A percentile compares a stretch with the other conserved stretches of the same genome.
Evolutionary conservation across 2,113 vertebrate genomes (phyloP).

Genomic region (Pyxicephalus adspersus): DNA sequence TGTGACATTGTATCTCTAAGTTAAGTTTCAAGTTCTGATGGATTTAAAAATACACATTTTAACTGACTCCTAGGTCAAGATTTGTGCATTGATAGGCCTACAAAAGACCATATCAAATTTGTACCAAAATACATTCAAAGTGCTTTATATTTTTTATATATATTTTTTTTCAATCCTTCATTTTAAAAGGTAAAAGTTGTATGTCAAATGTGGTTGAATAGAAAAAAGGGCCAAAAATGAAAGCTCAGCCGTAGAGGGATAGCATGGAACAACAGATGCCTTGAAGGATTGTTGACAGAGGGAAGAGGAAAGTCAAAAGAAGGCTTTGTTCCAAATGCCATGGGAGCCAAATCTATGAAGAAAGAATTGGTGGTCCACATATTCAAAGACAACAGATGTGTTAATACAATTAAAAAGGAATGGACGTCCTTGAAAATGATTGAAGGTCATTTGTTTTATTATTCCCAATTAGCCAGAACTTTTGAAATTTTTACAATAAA

Average conservation of each 20-base stretch:
- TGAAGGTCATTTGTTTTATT: slow-evolving; percentile 35
- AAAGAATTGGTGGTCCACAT: slow-evolving; percentile 30
- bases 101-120: too few relatives aligned
- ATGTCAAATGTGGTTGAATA: background rate
- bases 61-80: too few relatives aligned
- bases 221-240: background rate
- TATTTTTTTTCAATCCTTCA: too few relatives aligned
- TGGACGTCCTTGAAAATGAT: slow-evolving; percentile 27
- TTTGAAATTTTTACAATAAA: too few relatives aligned
- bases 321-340: slow-evolving; percentile 46
- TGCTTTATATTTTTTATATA: too few relatives aligned
- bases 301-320: slow-evolving; percentile 22
- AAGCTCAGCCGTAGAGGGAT: slow-evolving; percentile 19
- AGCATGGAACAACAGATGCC: slow-evolving; percentile 28
- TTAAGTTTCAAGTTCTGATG: too few relatives aligned
- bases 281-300: slow-evolving; percentile 47
- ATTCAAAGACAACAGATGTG: slow-evolving; percentile 48
- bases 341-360: slow-evolving; percentile 19
- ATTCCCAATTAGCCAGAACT: too few relatives aligned
- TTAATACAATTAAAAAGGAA: slow-evolving; percentile 44
- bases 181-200: too few relatives aligned
- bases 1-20: too few relatives aligned
- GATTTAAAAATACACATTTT: too few relatives aligned
- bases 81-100: too few relatives aligned
- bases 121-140: too few relatives aligned